phyloP scores from a whole-genome alignment of 2,797 vertebrate species.

The Siniperca obscura region DNA sequence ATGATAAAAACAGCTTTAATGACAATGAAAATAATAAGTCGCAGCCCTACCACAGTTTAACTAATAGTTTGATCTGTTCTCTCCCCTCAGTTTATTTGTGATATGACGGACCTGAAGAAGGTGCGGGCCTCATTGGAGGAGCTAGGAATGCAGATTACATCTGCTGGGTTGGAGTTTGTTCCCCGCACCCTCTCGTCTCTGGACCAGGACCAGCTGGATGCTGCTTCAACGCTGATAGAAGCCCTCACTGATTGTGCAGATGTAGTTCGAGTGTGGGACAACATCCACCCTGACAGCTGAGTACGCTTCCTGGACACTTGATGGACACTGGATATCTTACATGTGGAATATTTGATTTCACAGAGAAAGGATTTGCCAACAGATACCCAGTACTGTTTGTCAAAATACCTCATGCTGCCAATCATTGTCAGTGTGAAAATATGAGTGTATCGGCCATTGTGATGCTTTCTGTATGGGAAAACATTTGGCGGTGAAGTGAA shows the following conservation, averaged over 20 bases:
- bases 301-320: conserved; percentile 4
- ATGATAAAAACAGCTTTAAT: neutral
- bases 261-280: conserved; percentile 91
- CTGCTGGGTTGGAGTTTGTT: conserved; percentile 86
- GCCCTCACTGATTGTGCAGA: conserved; percentile 83
- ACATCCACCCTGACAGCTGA: conserved; percentile 85
- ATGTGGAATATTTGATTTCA: conserved; percentile 19
- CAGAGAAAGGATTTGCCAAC: conserved; percentile 11
- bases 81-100: conserved; percentile 88
- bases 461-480: neutral
- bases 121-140: conserved; percentile 84
- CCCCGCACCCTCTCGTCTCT: conserved; percentile 77
- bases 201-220: conserved; percentile 81
- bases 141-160: conserved; percentile 82
- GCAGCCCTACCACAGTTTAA: neutral
- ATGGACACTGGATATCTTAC: conserved; percentile 29
- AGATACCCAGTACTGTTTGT: neutral
- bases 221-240: conserved; percentile 85
- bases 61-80: conserved; percentile 18
- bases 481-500: neutral
- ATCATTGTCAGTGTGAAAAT: neutral
- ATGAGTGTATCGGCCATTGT: conserved; percentile 3
- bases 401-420: neutral
- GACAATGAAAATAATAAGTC: neutral
- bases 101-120: conserved; percentile 76